phyloP scores from a whole-genome alignment of 92 coral and sea anemone genomes.

The Bergia sp. region DNA sequence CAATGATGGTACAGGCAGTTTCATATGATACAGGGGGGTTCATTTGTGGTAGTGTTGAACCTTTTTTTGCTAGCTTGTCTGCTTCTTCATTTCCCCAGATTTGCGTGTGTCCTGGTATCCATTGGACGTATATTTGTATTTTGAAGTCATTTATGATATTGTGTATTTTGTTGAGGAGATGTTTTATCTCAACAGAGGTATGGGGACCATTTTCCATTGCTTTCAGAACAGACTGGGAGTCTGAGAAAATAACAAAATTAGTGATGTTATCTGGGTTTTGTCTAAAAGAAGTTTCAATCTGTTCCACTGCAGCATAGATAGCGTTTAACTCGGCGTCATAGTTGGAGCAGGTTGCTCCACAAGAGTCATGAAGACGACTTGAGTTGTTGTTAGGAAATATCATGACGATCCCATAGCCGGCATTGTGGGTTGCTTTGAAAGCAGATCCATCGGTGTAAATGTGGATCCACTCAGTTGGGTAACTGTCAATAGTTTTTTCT shows the following conservation, averaged over 20 bases:
- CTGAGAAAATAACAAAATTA: not conserved
- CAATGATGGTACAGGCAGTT: not conserved
- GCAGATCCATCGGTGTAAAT: not conserved
- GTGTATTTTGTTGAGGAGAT: not conserved
- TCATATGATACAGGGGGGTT: not conserved
- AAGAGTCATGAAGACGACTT: not conserved
- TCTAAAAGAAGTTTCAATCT: not conserved
- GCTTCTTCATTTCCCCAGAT: not conserved
- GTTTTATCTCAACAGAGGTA: not conserved
- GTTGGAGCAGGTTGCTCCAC: not conserved
- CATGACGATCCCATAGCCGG: not conserved
- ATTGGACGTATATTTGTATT: not conserved
- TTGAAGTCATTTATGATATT: not conserved
- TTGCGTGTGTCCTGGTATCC: not conserved
- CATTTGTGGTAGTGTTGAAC: not conserved
- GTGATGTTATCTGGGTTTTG: not conserved
- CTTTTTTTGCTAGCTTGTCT: not conserved
- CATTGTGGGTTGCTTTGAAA: not conserved
- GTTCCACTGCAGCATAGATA: not conserved
- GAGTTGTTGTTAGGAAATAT: not conserved
- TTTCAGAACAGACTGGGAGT: not conserved
- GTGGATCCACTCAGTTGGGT: not conserved
- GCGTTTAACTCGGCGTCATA: not conserved
- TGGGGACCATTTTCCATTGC: not conserved
- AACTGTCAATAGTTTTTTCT: not conserved